Evolutionary conservation across 2,797 vertebrate genomes (phyloP).

Genomic region (Arctocebus calabarensis): DNA sequence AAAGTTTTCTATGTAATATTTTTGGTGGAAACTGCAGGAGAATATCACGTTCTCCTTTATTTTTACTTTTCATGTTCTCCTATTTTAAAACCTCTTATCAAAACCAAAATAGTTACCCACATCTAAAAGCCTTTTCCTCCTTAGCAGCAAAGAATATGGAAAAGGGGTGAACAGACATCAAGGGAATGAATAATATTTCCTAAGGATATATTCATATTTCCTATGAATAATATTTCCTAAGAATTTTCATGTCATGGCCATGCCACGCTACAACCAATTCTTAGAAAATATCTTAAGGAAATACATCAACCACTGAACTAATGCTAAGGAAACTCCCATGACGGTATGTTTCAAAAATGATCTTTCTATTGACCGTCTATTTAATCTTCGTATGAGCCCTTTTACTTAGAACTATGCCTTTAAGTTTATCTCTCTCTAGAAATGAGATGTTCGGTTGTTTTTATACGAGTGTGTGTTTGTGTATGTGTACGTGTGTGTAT

Average conservation of each 20-base stretch:
- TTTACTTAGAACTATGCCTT: not conserved
- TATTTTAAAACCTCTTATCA: slow-evolving; percentile 27
- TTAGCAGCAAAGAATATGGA: not conserved
- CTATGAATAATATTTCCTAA: not conserved
- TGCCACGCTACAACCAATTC: not conserved
- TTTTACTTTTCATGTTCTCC: not conserved
- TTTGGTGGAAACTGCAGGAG: slow-evolving; percentile 23
- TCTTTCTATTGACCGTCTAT: not conserved
- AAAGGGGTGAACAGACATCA: not conserved
- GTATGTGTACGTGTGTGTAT: not conserved
- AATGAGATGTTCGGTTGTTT: not conserved
- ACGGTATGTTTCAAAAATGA: slow-evolving; percentile 3
- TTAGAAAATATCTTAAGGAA: not conserved
- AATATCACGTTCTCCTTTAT: not conserved
- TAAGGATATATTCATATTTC: no score
- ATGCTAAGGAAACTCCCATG: not conserved
- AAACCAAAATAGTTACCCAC: slow-evolving; percentile 33
- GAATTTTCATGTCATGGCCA: not conserved
- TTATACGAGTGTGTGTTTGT: fast-evolving
- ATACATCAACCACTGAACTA: not conserved
- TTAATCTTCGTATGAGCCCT: not conserved
- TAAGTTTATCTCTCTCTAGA: not conserved
- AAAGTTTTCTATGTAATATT: slow-evolving; percentile 2
- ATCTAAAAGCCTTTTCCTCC: not conserved
- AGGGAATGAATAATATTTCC: not conserved